Evolutionary conservation across 2,888 invertebrate species (phyloP).

Genomic region (Brachynemurus nebulosus): DNA sequence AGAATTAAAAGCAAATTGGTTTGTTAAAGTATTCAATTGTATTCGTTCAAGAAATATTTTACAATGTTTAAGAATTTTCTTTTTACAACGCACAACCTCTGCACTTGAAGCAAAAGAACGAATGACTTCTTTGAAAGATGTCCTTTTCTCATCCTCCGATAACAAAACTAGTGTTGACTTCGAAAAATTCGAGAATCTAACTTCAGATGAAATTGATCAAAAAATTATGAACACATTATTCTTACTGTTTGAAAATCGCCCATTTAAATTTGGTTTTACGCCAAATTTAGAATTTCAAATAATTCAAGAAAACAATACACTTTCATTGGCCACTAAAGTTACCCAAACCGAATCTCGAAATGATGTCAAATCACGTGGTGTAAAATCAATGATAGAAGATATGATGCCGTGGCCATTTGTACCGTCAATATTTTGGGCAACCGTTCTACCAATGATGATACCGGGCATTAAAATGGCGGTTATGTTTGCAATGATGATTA

Average conservation of each 20-base stretch:
- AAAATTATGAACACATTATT: slow-evolving; percentile 36
- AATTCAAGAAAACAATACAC: slow-evolving; percentile 34
- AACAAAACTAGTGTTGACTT: slow-evolving; percentile 6
- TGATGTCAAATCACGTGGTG: background rate
- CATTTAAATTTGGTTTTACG: slow-evolving; percentile 35
- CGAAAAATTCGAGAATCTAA: slow-evolving; percentile 29
- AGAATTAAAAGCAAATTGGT: slow-evolving; percentile 11
- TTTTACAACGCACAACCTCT: slow-evolving; percentile 37
- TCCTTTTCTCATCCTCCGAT: no score
- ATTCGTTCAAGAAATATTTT: slow-evolving; percentile 30
- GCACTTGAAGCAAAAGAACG: slow-evolving; percentile 21
- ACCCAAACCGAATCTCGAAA: background rate
- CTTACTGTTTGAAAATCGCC: slow-evolving; percentile 35
- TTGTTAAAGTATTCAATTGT: slow-evolving; percentile 26
- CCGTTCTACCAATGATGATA: slow-evolving; percentile 50
- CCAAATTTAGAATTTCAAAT: slow-evolving; percentile 38
- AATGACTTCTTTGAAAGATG: slow-evolving; percentile 23
- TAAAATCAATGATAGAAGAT: slow-evolving; percentile 9
- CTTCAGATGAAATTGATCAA: slow-evolving; percentile 37
- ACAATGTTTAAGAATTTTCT: slow-evolving; percentile 41
- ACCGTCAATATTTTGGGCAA: slow-evolving; percentile 50
- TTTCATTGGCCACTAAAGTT: slow-evolving; percentile 35
- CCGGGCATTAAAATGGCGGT: slow-evolving; percentile 54
- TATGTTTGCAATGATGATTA: slow-evolving; percentile 43
- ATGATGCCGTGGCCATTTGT: slow-evolving; percentile 40